phyloP scores from a whole-genome alignment of 2,888 invertebrate species.

The Amblyjoppa proteus region DNA sequence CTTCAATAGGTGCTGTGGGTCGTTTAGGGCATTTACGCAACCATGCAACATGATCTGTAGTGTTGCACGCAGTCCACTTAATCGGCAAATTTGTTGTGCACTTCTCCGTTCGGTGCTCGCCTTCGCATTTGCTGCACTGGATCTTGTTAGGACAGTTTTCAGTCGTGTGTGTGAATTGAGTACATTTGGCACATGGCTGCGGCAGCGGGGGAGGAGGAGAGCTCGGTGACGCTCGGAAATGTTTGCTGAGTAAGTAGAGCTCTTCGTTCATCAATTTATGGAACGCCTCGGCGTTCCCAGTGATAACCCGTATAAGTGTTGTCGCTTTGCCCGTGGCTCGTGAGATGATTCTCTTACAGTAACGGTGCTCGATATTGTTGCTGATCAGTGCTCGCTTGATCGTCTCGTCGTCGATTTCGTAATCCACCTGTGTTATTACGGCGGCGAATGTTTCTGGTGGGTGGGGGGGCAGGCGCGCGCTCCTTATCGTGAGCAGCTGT shows the following conservation, averaged over 20 bases:
- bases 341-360: constrained; percentile 35
- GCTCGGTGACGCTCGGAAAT: constrained; percentile 34
- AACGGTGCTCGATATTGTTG: constrained; percentile 9
- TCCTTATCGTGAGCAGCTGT: not conserved
- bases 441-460: not conserved
- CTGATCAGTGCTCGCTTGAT: not conserved
- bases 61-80: no score
- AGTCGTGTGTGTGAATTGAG: constrained; percentile 21
- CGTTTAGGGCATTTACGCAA: no score
- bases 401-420: not conserved
- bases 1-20: no score
- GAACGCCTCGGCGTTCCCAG: constrained; percentile 33
- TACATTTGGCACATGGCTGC: constrained; percentile 24
- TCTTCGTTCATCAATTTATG: constrained; percentile 31
- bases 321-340: constrained; percentile 43
- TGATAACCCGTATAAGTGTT: constrained; percentile 25
- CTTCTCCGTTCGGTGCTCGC: no score
- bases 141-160: constrained; percentile 21
- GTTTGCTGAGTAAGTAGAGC: constrained; percentile 35
- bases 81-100: constrained; percentile 9
- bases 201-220: constrained; percentile 32
- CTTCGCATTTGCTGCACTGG: not conserved
- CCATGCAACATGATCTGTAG: no score
- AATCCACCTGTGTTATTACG: no score
- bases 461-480: not conserved